A percentile compares a stretch with the other conserved stretches of the same genome.
phyloP scores from a whole-genome alignment of 1,140 invertebrate species.

The Zophobas atratus region DNA sequence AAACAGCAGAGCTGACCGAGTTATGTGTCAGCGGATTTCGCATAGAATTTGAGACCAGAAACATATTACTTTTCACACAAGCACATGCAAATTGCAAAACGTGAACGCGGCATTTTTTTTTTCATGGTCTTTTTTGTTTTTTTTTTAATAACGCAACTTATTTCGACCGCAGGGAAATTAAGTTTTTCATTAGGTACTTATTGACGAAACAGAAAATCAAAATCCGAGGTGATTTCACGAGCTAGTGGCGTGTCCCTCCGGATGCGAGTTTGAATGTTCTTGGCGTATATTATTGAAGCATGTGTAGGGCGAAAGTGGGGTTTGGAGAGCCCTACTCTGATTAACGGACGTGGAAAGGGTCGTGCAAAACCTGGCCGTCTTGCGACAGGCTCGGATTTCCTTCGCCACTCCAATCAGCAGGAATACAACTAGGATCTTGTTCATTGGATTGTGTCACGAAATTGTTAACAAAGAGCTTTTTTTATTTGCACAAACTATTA shows the following conservation, averaged over 20 bases:
- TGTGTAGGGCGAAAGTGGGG: conserved; percentile 29
- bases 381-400: conserved; percentile 53
- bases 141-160: conserved; percentile 25
- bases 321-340: conserved; percentile 43
- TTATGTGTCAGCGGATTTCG: conserved; percentile 51
- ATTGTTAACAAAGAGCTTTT: conserved; percentile 48
- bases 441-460: conserved; percentile 56
- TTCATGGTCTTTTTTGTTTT: not conserved
- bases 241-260: conserved; percentile 8
- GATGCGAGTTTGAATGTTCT: conserved; percentile 39
- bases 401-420: conserved; percentile 54
- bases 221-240: not conserved
- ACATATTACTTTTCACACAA: conserved; percentile 49
- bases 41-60: conserved; percentile 45
- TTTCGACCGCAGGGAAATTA: not conserved
- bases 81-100: conserved; percentile 42
- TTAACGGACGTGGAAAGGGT: conserved; percentile 51
- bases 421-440: conserved; percentile 56
- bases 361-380: conserved; percentile 49
- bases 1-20: conserved; percentile 51
- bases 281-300: conserved; percentile 40
- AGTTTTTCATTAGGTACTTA: conserved; percentile 1
- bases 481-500: conserved; percentile 51
- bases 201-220: conserved; percentile 6
- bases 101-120: conserved; percentile 28